A percentile compares a stretch with the other conserved stretches of the same genome.
phyloP scores from a whole-genome alignment of 2,888 invertebrate species.

The Tenthredo distinguenda region DNA sequence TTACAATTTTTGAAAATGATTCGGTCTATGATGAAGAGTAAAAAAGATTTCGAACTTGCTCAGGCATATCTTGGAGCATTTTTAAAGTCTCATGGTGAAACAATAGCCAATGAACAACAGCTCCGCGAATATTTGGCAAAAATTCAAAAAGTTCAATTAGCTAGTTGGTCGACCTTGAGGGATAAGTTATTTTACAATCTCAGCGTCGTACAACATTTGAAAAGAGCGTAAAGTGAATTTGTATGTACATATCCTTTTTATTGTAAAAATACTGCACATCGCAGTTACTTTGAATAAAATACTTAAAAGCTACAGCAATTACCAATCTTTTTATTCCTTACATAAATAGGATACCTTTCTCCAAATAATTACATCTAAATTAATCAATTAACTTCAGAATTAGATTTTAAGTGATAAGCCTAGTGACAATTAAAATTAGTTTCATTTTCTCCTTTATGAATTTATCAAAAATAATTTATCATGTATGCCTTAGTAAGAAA shows the following conservation, averaged over 20 bases:
- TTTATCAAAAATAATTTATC: conserved; percentile 6
- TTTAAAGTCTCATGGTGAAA: conserved; percentile 88
- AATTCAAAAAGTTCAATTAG: conserved; percentile 82
- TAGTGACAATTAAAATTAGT: conserved; percentile 9
- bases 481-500: not conserved
- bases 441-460: not conserved
- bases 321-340: not conserved
- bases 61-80: conserved; percentile 95
- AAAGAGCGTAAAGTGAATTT: conserved; percentile 79
- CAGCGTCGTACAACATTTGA: conserved; percentile 87
- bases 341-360: not conserved
- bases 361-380: not conserved
- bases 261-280: conserved; percentile 8
- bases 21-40: conserved; percentile 85
- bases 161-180: conserved; percentile 85
- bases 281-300: conserved; percentile 44
- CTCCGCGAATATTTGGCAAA: conserved; percentile 81
- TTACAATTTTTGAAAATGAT: conserved; percentile 89
- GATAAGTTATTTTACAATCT: conserved; percentile 86
- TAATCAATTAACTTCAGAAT: not conserved
- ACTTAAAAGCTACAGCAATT: conserved; percentile 9
- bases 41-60: conserved; percentile 92
- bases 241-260: conserved; percentile 49
- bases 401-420: not conserved
- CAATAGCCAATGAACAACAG: conserved; percentile 80